Evolutionary conservation across 2,888 invertebrate genomes (phyloP).

Genomic region (Cyclophora punctaria): DNA sequence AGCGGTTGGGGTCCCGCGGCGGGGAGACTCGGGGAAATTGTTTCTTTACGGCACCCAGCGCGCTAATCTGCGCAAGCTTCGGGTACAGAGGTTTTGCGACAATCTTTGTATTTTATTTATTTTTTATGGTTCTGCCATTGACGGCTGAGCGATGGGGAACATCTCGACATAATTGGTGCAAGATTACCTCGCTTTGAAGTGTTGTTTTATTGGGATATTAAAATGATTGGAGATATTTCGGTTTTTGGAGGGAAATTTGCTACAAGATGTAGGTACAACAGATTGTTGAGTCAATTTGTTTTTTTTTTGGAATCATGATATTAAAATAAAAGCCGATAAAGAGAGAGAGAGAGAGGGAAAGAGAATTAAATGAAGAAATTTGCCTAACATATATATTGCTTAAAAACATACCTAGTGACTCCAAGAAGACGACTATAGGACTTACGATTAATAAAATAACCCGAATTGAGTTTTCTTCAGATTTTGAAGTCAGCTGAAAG

Average conservation of each 20-base stretch:
- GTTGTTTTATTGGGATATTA: slow-evolving; percentile 10
- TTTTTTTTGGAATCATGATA: too few species aligned
- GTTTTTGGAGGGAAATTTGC: not conserved
- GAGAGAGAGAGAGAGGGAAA: too few species aligned
- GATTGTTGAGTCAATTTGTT: too few species aligned
- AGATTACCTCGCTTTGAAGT: slow-evolving; percentile 22
- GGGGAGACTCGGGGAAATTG: slow-evolving; percentile 64
- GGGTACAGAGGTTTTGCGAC: slow-evolving; percentile 24
- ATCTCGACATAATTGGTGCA: slow-evolving; percentile 41
- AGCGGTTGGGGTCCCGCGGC: slow-evolving; percentile 43
- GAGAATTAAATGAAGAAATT: too few species aligned
- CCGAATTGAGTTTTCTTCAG: too few species aligned
- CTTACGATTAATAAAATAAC: too few species aligned
- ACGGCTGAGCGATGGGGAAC: slow-evolving; percentile 51
- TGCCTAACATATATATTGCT: too few species aligned
- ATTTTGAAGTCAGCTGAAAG: too few species aligned
- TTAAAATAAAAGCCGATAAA: too few species aligned
- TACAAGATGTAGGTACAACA: too few species aligned
- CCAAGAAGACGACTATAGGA: too few species aligned
- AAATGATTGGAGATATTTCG: slow-evolving; percentile 5
- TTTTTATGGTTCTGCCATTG: slow-evolving; percentile 61
- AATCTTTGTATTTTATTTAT: slow-evolving; percentile 51
- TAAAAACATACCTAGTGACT: too few species aligned
- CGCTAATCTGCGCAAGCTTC: slow-evolving; percentile 55
- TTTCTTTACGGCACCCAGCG: slow-evolving; percentile 70